Percentiles rank a stretch among this genome's conserved stretches.
Evolutionary conservation across 2,797 vertebrate species (phyloP).

Genomic region (Clangula hyemalis): DNA sequence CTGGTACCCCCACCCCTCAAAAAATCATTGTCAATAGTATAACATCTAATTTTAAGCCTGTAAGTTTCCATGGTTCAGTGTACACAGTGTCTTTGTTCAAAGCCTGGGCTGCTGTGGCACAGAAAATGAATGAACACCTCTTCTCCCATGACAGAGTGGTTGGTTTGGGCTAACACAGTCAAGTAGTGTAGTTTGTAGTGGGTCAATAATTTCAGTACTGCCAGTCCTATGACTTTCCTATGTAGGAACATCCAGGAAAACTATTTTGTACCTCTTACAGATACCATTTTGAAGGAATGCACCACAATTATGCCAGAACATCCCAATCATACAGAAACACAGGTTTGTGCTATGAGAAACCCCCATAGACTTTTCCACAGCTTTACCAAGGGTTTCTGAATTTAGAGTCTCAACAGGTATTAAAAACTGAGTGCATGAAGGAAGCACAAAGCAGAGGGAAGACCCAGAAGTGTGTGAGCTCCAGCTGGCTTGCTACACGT

Average conservation of each 20-base stretch:
- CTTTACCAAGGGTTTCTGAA: slow-evolving; percentile 41
- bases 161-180: background rate
- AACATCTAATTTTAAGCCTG: background rate
- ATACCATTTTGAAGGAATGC: slow-evolving; percentile 56
- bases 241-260: slow-evolving; percentile 58
- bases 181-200: background rate
- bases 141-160: slow-evolving; percentile 21
- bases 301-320: slow-evolving; percentile 64
- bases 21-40: background rate
- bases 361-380: slow-evolving; percentile 56
- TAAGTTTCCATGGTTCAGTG: background rate
- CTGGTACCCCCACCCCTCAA: background rate
- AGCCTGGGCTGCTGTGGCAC: background rate
- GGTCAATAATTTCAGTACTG: background rate
- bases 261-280: slow-evolving; percentile 55
- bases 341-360: slow-evolving; percentile 57
- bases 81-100: slow-evolving; percentile 12
- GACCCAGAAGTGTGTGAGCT: background rate
- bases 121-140: slow-evolving; percentile 7
- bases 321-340: slow-evolving; percentile 11
- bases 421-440: slow-evolving; percentile 44
- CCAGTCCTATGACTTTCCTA: slow-evolving; percentile 38
- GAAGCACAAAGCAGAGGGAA: slow-evolving; percentile 36
- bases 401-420: slow-evolving; percentile 58
- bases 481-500: background rate